These are phyloP conservation scores for Galaxea fascicularis DNA, from an alignment of 92 coral and sea anemone species.

Conservation along the genomic window DNA sequence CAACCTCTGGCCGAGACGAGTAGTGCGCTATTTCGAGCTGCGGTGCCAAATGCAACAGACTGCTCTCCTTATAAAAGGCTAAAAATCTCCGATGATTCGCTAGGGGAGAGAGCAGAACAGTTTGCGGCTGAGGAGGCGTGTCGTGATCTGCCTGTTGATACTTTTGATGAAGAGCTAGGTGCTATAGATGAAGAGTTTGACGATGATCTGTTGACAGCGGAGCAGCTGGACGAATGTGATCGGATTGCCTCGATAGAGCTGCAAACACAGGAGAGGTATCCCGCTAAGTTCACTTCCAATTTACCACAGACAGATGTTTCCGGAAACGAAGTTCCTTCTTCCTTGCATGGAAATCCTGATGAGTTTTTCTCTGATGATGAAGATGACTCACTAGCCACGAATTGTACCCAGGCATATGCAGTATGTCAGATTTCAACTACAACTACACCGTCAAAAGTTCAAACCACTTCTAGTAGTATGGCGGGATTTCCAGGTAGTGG, in stretches of 20 bases:
- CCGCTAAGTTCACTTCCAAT: not conserved
- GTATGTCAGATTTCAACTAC: not conserved
- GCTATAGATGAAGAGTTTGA: conserved; percentile 74
- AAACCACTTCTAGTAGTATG: not conserved
- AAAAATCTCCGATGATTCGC: conserved; percentile 57
- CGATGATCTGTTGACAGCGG: conserved; percentile 80
- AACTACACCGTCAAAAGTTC: not conserved
- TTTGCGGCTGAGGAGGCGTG: conserved; percentile 70
- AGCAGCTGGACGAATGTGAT: conserved; percentile 76
- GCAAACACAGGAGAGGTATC: conserved; percentile 13
- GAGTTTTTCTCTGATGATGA: conserved; percentile 2
- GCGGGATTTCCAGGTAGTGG: not conserved
- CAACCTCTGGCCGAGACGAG: conserved; percentile 6
- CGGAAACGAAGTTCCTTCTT: not conserved
- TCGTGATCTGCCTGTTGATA: conserved; percentile 76
- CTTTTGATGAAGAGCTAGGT: conserved; percentile 76
- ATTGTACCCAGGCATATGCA: conserved; percentile 18
- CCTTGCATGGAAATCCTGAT: not conserved
- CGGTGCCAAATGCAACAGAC: not conserved
- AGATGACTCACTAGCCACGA: conserved; percentile 3
- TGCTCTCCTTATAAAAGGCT: conserved; percentile 69
- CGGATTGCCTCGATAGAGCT: conserved; percentile 62
- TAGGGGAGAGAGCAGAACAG: conserved; percentile 49
- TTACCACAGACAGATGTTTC: conserved; percentile 1
- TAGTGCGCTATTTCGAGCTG: not conserved